Conservation (phyloP, 2,888 invertebrate genomes). For the Lycophotia porphyrea region DNA sequence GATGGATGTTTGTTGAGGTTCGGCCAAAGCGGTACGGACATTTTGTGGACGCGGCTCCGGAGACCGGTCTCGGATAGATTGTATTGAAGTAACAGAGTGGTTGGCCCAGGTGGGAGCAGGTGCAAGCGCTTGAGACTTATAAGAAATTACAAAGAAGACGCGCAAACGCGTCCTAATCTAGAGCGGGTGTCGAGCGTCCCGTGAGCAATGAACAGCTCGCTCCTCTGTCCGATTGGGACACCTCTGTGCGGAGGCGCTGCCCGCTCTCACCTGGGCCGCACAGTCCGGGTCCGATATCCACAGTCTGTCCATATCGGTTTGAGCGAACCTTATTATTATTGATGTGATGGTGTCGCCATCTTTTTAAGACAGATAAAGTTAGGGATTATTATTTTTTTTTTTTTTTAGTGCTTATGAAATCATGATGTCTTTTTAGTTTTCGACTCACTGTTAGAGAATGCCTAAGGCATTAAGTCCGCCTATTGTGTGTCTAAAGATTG, state of each 20-base stretch:
- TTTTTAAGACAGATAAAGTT: background rate
- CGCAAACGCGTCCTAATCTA: no score
- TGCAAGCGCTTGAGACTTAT: no score
- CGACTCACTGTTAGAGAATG: background rate
- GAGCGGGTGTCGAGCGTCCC: background rate
- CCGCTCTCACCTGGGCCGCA: background rate
- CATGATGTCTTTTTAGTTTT: background rate
- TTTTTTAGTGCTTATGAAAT: background rate
- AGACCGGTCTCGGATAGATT: background rate
- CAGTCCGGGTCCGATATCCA: background rate
- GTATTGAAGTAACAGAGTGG: background rate
- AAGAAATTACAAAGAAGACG: background rate
- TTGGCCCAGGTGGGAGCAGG: no score
- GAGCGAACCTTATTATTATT: background rate
- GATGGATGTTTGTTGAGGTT: background rate
- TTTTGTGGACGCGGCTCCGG: background rate
- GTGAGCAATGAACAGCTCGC: background rate
- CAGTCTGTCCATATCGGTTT: background rate
- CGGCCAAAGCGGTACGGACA: background rate
- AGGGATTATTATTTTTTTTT: background rate
- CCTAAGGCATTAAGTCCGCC: conserved; percentile 4
- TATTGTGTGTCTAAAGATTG: background rate
- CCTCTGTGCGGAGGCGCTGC: background rate
- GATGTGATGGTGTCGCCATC: background rate
- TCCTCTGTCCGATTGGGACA: background rate